These are phyloP conservation scores for Volucella inflata DNA, from an alignment of 2,888 invertebrate species.

Conservation along the genomic window DNA sequence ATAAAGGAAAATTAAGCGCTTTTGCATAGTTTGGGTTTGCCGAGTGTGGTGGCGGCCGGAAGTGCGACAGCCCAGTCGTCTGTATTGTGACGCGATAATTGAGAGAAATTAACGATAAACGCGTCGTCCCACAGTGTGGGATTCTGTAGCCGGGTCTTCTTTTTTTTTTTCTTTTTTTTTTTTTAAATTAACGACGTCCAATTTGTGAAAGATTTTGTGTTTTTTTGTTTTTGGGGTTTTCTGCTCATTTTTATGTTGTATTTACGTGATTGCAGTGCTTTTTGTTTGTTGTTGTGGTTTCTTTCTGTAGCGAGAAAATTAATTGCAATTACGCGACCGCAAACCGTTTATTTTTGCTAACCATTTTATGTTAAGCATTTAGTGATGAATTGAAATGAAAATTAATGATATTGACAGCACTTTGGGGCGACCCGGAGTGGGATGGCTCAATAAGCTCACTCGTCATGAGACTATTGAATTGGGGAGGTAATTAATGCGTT, in stretches of 20 bases:
- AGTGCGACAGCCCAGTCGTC: neutral
- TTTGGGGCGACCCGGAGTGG: neutral
- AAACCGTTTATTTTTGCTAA: slow-evolving; percentile 3
- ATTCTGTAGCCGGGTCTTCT: slow-evolving; percentile 2
- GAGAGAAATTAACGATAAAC: slow-evolving; percentile 22
- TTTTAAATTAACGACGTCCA: slow-evolving; percentile 60
- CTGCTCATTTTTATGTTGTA: no score
- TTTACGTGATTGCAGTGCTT: neutral
- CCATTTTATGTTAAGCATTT: neutral
- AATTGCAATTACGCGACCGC: slow-evolving; percentile 28
- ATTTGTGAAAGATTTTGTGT: slow-evolving; percentile 37
- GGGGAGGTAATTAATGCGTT: no score
- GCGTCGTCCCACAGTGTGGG: neutral
- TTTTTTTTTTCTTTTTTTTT: slow-evolving; percentile 33
- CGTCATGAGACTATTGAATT: no score
- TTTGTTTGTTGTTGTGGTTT: neutral
- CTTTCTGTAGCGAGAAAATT: slow-evolving; percentile 24
- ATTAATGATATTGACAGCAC: slow-evolving; percentile 41
- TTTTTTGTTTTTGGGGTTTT: neutral
- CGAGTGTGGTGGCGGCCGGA: neutral
- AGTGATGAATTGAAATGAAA: slow-evolving; percentile 15
- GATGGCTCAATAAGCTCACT: no score
- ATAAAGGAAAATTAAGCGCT: neutral
- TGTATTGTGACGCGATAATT: slow-evolving; percentile 18
- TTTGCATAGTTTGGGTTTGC: neutral